A percentile compares a stretch with the other conserved stretches of the same genome.
phyloP scores from a whole-genome alignment of 2,888 invertebrate species.

The Alviniconcha strummeri region DNA sequence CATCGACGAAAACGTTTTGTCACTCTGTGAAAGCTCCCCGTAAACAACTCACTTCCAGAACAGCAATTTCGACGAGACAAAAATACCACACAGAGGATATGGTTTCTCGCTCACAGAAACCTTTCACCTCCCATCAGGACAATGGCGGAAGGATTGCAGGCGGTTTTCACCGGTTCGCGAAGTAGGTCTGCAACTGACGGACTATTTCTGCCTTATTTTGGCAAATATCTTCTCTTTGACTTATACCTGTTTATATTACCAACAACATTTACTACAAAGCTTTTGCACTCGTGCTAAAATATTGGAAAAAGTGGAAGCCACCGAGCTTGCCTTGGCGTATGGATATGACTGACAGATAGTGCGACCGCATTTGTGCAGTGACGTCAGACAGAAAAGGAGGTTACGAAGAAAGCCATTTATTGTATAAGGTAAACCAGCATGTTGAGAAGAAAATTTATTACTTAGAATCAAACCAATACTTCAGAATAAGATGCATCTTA shows the following conservation, averaged over 20 bases:
- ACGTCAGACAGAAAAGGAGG: constrained; percentile 6
- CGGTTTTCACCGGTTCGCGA: background rate
- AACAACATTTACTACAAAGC: background rate
- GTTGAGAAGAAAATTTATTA: no score
- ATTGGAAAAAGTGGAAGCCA: no score
- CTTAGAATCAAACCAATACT: no score
- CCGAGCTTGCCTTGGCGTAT: background rate
- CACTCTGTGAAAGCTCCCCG: background rate
- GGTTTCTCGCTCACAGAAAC: constrained; percentile 21
- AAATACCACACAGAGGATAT: background rate
- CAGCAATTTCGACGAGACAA: background rate
- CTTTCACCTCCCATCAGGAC: constrained; percentile 26
- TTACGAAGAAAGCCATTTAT: background rate
- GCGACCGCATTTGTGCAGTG: background rate
- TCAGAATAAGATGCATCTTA: no score
- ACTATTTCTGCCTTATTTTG: background rate
- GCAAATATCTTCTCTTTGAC: background rate
- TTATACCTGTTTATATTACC: background rate
- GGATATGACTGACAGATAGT: background rate
- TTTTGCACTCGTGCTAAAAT: background rate
- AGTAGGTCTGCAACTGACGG: background rate
- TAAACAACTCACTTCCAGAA: background rate
- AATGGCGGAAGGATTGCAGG: constrained; percentile 14
- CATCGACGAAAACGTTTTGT: background rate
- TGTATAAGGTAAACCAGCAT: no score